Percentiles rank a stretch among this genome's conserved stretches.
Conservation (phyloP, 2,888 invertebrate genomes). For the Elysia crispata region DNA sequence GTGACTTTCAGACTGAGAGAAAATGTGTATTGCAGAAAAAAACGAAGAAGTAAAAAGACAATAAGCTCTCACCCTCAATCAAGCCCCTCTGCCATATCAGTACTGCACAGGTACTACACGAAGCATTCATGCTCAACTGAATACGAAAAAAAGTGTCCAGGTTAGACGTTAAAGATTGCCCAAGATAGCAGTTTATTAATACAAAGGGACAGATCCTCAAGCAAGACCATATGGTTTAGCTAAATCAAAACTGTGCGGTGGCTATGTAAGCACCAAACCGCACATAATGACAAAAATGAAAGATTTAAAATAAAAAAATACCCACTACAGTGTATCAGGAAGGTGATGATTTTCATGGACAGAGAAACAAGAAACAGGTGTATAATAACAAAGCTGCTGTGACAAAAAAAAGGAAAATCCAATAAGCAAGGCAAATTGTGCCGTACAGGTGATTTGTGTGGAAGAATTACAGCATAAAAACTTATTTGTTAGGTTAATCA, state of each 20-base stretch:
- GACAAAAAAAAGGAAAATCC: constrained; percentile 25
- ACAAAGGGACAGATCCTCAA: constrained; percentile 18
- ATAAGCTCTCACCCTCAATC: constrained; percentile 7
- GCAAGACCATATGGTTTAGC: constrained; percentile 15
- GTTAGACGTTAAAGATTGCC: constrained; percentile 20
- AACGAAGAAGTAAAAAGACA: constrained; percentile 16
- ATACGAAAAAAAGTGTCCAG: no score
- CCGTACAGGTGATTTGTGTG: constrained; percentile 9
- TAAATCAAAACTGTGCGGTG: constrained; percentile 14
- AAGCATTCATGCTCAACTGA: constrained; percentile 23
- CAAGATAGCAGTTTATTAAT: constrained; percentile 21
- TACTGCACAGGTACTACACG: constrained; percentile 26
- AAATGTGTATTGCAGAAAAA: no score
- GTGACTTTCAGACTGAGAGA: no score
- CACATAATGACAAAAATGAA: constrained; percentile 25
- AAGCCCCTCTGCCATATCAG: constrained; percentile 22
- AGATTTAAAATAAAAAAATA: constrained; percentile 10
- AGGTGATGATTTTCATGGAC: constrained; percentile 26
- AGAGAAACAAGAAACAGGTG: constrained; percentile 21
- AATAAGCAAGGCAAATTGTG: constrained; percentile 25
- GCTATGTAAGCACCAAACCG: constrained; percentile 12
- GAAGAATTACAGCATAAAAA: constrained; percentile 25
- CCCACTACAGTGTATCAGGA: not conserved
- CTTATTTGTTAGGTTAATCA: not conserved
- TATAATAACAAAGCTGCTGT: constrained; percentile 18